Evolutionary conservation across 53 echinoderm and acorn worm genomes (phyloP), one percentile per base, ranked within the genome.

Genomic region (Apostichopus leukothele): DNA sequence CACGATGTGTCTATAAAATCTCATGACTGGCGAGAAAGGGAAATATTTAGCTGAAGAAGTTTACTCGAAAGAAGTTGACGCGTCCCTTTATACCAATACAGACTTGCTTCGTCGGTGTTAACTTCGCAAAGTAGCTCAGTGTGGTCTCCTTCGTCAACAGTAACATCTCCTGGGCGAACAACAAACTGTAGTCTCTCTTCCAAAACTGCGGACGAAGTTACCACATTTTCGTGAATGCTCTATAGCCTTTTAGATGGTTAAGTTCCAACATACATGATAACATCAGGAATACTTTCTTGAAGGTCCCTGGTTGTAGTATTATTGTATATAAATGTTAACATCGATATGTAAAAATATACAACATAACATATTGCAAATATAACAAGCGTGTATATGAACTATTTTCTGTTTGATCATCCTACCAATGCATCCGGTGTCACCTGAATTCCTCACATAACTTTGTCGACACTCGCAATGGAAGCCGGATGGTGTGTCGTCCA

Each of bases 391-490:
- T 39, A 39, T 39, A 39, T 39, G 39, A 39, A 39, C 39, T 39
- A 39, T 39, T 39, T 39, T 39, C 39, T 39, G 39, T 39, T 39
- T 39, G 39, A 39, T 39, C 39, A 39, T 39, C 20, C 18, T 71
- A 71, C 71, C 71, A 16, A 71, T 71, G 59, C 81, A 81, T 50
- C n/a, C 20, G 9, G 81, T 55, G 7, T 25, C 81, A 51, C 55
- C 81, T 50, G 54, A 54, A 51, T 59, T 81, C 12, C 81, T 21
- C 6, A 55, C 23, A 51, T 81, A 81, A 5, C 9, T 55, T 5
- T 81, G 1, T 10, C 9, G 50, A 55, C 81, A 81, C 59, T 81
- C 54, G 22, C 81, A 81, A 59, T 54, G 81, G 55, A 81, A 19
- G 55, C 81, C 81, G 1, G 81, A 55, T 5, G 81, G 81, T 20